Conservation (phyloP, 2,797 vertebrate species). For the Sebastes nivosus region DNA sequence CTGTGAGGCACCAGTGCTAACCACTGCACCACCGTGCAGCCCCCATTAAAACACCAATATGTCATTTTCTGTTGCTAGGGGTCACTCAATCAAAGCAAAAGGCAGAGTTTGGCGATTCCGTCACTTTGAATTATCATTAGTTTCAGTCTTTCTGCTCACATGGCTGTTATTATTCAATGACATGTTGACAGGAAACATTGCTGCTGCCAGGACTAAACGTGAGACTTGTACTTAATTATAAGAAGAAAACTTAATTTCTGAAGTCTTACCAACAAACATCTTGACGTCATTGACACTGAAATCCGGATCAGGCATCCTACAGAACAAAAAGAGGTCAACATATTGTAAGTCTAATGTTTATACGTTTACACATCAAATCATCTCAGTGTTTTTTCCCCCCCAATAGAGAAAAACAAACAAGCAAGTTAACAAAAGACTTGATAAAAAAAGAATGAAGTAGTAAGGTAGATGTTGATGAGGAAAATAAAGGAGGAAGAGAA, state of each 20-base stretch:
- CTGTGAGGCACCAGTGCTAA: too few relatives aligned
- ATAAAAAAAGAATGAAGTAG: too few relatives aligned
- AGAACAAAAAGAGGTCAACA: slow-evolving; percentile 12
- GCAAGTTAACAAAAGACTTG: background rate
- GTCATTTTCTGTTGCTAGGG: too few relatives aligned
- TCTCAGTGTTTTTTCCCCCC: background rate
- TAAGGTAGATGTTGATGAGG: background rate
- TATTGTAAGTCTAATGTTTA: background rate
- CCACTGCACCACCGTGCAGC: too few relatives aligned
- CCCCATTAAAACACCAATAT: too few relatives aligned
- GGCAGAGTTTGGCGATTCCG: too few relatives aligned
- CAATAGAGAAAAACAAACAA: background rate
- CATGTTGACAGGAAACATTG: background rate
- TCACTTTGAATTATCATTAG: background rate
- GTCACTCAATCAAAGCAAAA: too few relatives aligned
- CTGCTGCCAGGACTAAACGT: background rate
- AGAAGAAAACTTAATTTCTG: background rate
- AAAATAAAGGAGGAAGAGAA: background rate
- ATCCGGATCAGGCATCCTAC: slow-evolving; percentile 95
- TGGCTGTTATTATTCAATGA: background rate
- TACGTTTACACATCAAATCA: background rate
- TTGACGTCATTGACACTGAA: slow-evolving; percentile 96
- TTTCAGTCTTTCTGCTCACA: background rate
- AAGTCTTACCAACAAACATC: slow-evolving; percentile 91
- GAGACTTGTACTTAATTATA: background rate